These are phyloP conservation scores for Cheilosia pagana DNA, from an alignment of 2,888 invertebrate species.

Conservation along the genomic window DNA sequence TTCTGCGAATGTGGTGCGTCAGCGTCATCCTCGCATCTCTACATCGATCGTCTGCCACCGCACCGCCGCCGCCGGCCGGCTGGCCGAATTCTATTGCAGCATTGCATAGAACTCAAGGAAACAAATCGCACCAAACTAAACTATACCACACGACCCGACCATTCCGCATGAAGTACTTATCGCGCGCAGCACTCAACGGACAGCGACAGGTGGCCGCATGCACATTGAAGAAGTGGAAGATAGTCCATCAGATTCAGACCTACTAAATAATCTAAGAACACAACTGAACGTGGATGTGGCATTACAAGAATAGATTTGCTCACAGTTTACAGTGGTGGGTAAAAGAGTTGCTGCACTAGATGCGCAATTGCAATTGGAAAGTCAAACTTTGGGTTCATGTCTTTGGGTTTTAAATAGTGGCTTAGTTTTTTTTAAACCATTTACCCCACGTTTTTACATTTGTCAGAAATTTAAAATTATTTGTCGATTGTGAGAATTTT, in stretches of 20 bases:
- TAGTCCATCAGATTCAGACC: slow-evolving; percentile 70
- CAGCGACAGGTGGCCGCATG: slow-evolving; percentile 74
- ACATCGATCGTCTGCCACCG: slow-evolving; percentile 21
- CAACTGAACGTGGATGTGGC: slow-evolving; percentile 27
- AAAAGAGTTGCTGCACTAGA: slow-evolving; percentile 5
- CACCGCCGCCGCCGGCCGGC: slow-evolving; percentile 27
- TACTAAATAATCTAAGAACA: slow-evolving; percentile 67
- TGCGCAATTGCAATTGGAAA: background rate
- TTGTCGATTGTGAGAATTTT: no score
- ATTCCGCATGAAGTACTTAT: slow-evolving; percentile 64
- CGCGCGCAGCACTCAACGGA: slow-evolving; percentile 58
- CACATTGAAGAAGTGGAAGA: slow-evolving; percentile 56
- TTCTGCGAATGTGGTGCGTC: slow-evolving; percentile 50
- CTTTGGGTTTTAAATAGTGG: background rate
- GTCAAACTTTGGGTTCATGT: no score
- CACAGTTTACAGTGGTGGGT: slow-evolving; percentile 26
- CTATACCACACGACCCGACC: slow-evolving; percentile 59
- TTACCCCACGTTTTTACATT: no score
- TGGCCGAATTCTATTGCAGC: slow-evolving; percentile 66
- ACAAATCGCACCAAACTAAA: slow-evolving; percentile 48
- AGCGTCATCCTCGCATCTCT: slow-evolving; percentile 34
- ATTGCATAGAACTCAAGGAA: slow-evolving; percentile 59
- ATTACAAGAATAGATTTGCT: slow-evolving; percentile 53
- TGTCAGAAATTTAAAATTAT: no score
- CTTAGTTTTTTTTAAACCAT: background rate